phyloP scores from a whole-genome alignment of 2,888 invertebrate genomes.

The Andricus quercusramuli region DNA sequence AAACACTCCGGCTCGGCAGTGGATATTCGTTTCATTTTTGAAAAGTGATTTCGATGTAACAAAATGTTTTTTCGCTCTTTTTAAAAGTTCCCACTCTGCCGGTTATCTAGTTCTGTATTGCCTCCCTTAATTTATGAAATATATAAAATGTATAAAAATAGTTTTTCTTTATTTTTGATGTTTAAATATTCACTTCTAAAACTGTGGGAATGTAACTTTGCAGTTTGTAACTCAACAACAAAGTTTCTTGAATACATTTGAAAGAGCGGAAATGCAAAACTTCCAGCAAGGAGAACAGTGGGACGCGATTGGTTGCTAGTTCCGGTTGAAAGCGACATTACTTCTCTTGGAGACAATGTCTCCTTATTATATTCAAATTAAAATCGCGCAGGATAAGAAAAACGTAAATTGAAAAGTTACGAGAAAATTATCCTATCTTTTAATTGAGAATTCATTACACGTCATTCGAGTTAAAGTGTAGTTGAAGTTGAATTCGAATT shows the following conservation, averaged over 20 bases:
- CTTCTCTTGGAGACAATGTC: slow-evolving; percentile 1
- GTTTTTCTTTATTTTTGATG: neutral
- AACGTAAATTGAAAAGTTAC: neutral
- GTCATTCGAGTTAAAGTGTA: neutral
- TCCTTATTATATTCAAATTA: neutral
- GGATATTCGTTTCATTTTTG: too few relatives aligned
- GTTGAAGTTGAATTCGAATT: too few relatives aligned
- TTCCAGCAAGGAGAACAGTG: neutral
- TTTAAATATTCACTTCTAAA: neutral
- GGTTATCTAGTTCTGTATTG: too few relatives aligned
- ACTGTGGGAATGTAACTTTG: neutral
- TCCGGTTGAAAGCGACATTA: slow-evolving; percentile 10
- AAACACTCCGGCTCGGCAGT: too few relatives aligned
- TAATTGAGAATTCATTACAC: neutral
- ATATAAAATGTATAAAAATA: too few relatives aligned
- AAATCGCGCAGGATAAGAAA: neutral
- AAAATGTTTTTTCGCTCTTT: too few relatives aligned
- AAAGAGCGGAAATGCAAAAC: neutral
- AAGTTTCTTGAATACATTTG: slow-evolving; percentile 3
- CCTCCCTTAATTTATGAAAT: too few relatives aligned
- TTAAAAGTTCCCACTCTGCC: too few relatives aligned
- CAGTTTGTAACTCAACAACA: neutral
- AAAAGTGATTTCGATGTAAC: too few relatives aligned
- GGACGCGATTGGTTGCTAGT: neutral
- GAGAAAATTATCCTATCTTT: too few relatives aligned